Percentiles rank a stretch among this genome's conserved stretches.
Conservation (phyloP, 2,888 invertebrate species). For the Clanis bilineata region DNA sequence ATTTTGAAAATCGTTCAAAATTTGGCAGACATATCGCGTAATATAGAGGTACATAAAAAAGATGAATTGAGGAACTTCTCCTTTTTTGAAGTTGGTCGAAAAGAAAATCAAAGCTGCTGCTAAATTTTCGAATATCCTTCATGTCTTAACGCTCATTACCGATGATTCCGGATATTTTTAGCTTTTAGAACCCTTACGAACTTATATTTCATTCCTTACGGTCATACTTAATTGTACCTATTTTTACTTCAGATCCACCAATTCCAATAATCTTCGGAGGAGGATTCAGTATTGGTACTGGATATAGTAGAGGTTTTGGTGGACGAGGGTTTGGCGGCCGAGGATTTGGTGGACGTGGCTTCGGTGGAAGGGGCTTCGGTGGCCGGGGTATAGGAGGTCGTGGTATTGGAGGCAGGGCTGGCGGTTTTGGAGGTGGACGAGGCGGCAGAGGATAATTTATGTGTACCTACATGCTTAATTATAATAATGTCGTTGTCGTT, state of each 20-base stretch:
- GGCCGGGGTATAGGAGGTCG: conserved; percentile 41
- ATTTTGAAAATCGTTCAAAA: too few relatives aligned
- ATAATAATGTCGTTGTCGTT: neutral
- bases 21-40: too few relatives aligned
- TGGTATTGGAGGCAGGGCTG: conserved; percentile 35
- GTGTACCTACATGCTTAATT: neutral
- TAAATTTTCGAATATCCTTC: too few relatives aligned
- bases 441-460: conserved; percentile 28
- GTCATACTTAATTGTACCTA: too few relatives aligned
- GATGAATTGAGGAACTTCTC: too few relatives aligned
- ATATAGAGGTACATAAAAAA: too few relatives aligned
- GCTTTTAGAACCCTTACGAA: too few relatives aligned
- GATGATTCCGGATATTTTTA: too few relatives aligned
- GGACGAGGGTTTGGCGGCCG: conserved; percentile 41
- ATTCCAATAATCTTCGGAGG: conserved; percentile 40
- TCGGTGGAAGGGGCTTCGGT: conserved; percentile 44
- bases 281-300: conserved; percentile 29
- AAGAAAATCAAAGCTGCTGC: too few relatives aligned
- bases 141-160: too few relatives aligned
- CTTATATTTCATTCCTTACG: too few relatives aligned
- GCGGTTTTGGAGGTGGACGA: conserved; percentile 30
- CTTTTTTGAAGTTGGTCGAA: too few relatives aligned
- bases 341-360: conserved; percentile 42
- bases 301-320: conserved; percentile 33
- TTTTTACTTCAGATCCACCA: conserved; percentile 36